These are phyloP conservation scores for Zaprionus africanus DNA, from an alignment of 1,140 invertebrate genomes.

Conservation along the genomic window DNA sequence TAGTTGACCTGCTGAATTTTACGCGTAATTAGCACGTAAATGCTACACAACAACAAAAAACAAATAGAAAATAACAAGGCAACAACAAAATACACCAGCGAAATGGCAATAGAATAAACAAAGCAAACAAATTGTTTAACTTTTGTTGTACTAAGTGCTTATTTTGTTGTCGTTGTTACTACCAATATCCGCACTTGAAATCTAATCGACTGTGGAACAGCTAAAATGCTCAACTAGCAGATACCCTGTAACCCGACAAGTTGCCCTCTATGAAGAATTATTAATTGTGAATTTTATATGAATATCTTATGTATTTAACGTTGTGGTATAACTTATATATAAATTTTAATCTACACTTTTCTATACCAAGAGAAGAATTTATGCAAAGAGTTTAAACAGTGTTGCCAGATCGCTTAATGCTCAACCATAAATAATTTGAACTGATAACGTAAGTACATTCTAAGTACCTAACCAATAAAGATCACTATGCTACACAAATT, in stretches of 20 bases:
- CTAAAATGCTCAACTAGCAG: neutral
- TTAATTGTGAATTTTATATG: neutral
- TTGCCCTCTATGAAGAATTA: neutral
- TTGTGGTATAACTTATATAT: too few relatives aligned
- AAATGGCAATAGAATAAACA: conserved; percentile 20
- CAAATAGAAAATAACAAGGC: conserved; percentile 8
- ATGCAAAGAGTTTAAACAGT: neutral
- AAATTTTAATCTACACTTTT: too few relatives aligned
- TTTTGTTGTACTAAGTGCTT: conserved; percentile 27
- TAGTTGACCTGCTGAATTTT: conserved; percentile 36
- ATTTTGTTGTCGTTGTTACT: conserved; percentile 34
- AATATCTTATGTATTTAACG: neutral
- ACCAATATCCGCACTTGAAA: conserved; percentile 54
- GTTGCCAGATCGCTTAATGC: conserved; percentile 3
- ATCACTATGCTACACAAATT: neutral
- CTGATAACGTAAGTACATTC: neutral
- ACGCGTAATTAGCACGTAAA: conserved; percentile 66
- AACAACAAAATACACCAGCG: conserved; percentile 12
- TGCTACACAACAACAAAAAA: conserved; percentile 28
- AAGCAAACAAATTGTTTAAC: conserved; percentile 33
- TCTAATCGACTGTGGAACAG: conserved; percentile 58
- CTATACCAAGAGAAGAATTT: too few relatives aligned
- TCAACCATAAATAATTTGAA: neutral
- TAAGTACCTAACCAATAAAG: neutral
- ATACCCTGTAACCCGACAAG: neutral